Conservation (phyloP, 2,113 vertebrate species). For the Cyanocitta stelleri region DNA sequence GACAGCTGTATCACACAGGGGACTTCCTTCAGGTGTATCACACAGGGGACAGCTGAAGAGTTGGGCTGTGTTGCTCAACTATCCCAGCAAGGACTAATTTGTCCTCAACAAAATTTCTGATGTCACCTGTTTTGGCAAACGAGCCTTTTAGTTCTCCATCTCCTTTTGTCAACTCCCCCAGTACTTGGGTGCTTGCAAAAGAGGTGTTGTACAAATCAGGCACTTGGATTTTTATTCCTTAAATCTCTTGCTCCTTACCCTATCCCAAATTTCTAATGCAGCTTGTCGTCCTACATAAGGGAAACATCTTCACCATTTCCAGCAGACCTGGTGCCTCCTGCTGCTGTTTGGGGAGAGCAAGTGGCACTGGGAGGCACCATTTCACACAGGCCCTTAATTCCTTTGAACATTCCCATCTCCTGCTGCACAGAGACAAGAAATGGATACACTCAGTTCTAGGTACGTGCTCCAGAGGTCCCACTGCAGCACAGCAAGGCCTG, state of each 20-base stretch:
- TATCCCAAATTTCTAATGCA: not conserved
- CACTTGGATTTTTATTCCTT: not conserved
- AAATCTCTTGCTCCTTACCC: not conserved
- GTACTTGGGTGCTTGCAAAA: not conserved
- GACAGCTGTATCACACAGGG: no score
- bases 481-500: not conserved
- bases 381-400: not conserved
- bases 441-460: not conserved
- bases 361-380: not conserved
- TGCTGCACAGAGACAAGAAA: not conserved
- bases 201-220: not conserved
- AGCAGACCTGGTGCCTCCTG: not conserved
- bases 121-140: not conserved
- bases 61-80: not conserved
- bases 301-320: not conserved
- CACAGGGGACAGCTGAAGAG: slow-evolving; percentile 52
- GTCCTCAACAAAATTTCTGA: not conserved
- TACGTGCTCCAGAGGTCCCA: not conserved
- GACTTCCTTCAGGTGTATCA: slow-evolving; percentile 28
- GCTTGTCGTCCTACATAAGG: not conserved
- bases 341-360: rapidly evolving
- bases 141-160: not conserved
- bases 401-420: not conserved
- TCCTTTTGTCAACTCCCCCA: not conserved
- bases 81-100: not conserved